These are phyloP conservation scores for Diplodus puntazzo DNA, from an alignment of 2,797 vertebrate genomes.

Conservation along the genomic window DNA sequence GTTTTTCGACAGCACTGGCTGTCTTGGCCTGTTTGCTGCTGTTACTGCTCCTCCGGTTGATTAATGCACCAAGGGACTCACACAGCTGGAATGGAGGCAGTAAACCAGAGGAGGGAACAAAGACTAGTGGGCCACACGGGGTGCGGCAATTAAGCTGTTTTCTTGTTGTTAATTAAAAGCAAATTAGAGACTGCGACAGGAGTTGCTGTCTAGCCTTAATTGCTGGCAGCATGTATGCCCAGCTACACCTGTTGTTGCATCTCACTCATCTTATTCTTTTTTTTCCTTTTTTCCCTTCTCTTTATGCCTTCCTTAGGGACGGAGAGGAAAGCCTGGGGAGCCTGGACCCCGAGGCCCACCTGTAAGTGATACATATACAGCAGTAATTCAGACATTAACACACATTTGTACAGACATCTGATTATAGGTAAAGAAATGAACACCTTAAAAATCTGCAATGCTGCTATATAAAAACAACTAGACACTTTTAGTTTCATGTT, in stretches of 20 bases:
- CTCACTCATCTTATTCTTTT: conserved; percentile 53
- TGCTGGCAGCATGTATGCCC: conserved; percentile 74
- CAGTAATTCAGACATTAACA: conserved; percentile 1
- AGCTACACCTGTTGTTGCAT: conserved; percentile 75
- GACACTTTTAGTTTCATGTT: background rate
- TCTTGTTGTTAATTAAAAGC: conserved; percentile 87
- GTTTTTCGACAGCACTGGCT: conserved; percentile 40
- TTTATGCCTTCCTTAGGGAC: conserved; percentile 85
- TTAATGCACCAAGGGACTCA: conserved; percentile 77
- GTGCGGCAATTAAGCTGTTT: conserved; percentile 86
- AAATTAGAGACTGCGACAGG: conserved; percentile 83
- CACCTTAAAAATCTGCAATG: background rate
- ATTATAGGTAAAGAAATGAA: background rate
- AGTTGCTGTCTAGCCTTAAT: conserved; percentile 80
- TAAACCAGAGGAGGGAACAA: conserved; percentile 81
- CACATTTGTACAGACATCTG: background rate
- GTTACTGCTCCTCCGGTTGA: conserved; percentile 74
- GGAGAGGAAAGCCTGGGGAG: conserved; percentile 92
- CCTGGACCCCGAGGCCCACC: conserved; percentile 88
- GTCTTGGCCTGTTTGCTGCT: conserved; percentile 44
- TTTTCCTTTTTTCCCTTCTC: conserved; percentile 23
- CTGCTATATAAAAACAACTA: background rate
- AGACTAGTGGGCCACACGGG: conserved; percentile 81
- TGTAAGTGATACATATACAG: conserved; percentile 84
- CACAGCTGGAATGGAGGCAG: conserved; percentile 81